Base-by-base conservation (phyloP, 2,797 vertebrate species). In the Muscicapa comitata region DNA sequence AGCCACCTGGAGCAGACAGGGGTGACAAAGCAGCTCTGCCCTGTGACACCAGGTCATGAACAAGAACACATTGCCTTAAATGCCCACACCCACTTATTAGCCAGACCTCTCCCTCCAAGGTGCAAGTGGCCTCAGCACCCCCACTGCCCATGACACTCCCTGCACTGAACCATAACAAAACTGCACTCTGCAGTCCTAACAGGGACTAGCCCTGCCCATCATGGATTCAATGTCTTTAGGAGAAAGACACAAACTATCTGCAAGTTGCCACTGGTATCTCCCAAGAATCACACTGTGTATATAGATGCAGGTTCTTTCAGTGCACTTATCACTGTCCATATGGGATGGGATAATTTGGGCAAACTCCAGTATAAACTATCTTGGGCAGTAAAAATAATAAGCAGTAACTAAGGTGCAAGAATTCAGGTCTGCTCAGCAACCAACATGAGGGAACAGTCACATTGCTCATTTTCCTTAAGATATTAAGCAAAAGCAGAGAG, bases 191-290 rank as follows among this genome's bases (percentile, higher is more conserved):
- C 7, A 24, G 19, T 11, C 5, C 7, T 28, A 40, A 66, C 3
- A 42, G 2, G 51, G 53, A 61, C 43, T 35, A n/a, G 62, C 17
- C 7, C 6, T 6, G 20, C 23, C 40, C 21, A 23, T 28, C 28
- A 28, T 0, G 8, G 8, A 38, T 21, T 48, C 12, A 0, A 40
- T 4, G 42, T 50, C 38, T 51, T 37, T 4, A 48, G 23, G 6
- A 91, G 51, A 66, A 61, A 33, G 20, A 85, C 43, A 43, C 6
- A 18, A 63, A 82, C 13, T 17, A 62, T 18, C 37, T 59, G 40
- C 48, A 28, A 48, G 28, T 38, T 77, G 42, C 19, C 20, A 74
- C 26, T 10, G 57, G 11, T 23, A 65, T 19, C 50, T 82, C 37
- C 33, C 45, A 90, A 37, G 40, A 88, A 57, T 21, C 57, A 38